phyloP scores from a whole-genome alignment of 2,797 vertebrate species.

The Xerus rutilus region DNA sequence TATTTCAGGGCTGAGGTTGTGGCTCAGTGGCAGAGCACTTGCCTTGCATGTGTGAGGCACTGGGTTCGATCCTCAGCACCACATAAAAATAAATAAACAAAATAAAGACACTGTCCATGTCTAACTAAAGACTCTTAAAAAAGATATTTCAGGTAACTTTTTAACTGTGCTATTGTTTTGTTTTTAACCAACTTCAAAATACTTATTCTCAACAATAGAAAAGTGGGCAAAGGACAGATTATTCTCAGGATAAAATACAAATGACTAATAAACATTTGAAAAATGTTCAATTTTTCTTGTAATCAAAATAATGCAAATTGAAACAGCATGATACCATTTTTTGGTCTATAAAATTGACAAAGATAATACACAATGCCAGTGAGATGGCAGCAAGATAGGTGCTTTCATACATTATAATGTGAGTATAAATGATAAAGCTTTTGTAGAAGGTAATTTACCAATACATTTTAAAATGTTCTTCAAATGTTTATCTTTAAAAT shows the following conservation, averaged over 20 bases:
- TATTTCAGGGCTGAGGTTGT: too few relatives aligned
- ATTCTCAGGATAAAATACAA: slow-evolving; percentile 74
- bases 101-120: too few relatives aligned
- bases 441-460: slow-evolving; percentile 72
- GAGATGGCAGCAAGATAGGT: slow-evolving; percentile 70
- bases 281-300: slow-evolving; percentile 74
- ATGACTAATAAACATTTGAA: slow-evolving; percentile 79
- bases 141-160: slow-evolving; percentile 63
- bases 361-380: slow-evolving; percentile 69
- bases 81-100: too few relatives aligned
- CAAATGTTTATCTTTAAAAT: slow-evolving; percentile 63
- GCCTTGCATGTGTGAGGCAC: too few relatives aligned
- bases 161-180: slow-evolving; percentile 67
- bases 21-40: too few relatives aligned
- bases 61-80: too few relatives aligned
- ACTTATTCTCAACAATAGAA: slow-evolving; percentile 59
- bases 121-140: not conserved
- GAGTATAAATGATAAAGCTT: slow-evolving; percentile 64
- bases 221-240: slow-evolving; percentile 63
- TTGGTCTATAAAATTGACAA: slow-evolving; percentile 77
- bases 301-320: slow-evolving; percentile 82
- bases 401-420: slow-evolving; percentile 68
- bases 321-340: slow-evolving; percentile 73
- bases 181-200: slow-evolving; percentile 73
- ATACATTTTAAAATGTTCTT: slow-evolving; percentile 71